Evolutionary conservation across 1,140 invertebrate species (phyloP), one percentile per base, ranked within the genome.

Genomic region (Neomicropteryx cornuta): DNA sequence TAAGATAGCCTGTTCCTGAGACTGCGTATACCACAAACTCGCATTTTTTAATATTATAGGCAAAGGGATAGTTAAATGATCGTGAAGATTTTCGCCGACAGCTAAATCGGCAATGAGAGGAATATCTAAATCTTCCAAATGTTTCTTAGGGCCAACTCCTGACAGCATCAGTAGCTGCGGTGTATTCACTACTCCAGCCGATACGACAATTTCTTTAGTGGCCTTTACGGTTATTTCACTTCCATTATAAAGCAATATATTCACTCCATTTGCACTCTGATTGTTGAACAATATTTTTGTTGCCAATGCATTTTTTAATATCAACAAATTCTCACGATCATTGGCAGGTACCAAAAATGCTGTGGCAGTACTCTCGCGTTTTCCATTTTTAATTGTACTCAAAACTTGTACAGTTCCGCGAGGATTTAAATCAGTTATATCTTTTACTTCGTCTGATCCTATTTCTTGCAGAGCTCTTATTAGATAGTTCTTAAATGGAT

Each of bases 111-210:
- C 47, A 24, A 71, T 39, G 2, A 66, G 47, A 6, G 54, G 55
- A 45, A 75, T 68, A 21, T 69, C 70, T 8, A 75, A 43, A 33
- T 66, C 58, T 28, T 57, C 53, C 13, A 83, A 52, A 33, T 79
- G 66, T 28, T 70, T 49, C 38, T 43, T 57, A 0, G 75, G 75
- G 6, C 78, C 79, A 17, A 82, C 57, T 4, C 79, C 79, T 18
- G 76, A 80, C 6, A 79, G 49, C 72, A 81, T 78, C 1, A 83
- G 60, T 4, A 83, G 45, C 43, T 76, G 68, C 5, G 76, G 73
- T 3, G 73, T 71, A 20, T 73, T 68, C 13, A 79, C 67, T 3
- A 73, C 62, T 17, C 76, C 76, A 3, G 72, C 74, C 3, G 71
- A 70, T 13, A 79, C 21, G 23, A 78, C 72, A 2, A 79, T 68